Evolutionary conservation across 2,888 invertebrate species (phyloP), one percentile per base, ranked within the genome.

Genomic region (Cantharis nigra): DNA sequence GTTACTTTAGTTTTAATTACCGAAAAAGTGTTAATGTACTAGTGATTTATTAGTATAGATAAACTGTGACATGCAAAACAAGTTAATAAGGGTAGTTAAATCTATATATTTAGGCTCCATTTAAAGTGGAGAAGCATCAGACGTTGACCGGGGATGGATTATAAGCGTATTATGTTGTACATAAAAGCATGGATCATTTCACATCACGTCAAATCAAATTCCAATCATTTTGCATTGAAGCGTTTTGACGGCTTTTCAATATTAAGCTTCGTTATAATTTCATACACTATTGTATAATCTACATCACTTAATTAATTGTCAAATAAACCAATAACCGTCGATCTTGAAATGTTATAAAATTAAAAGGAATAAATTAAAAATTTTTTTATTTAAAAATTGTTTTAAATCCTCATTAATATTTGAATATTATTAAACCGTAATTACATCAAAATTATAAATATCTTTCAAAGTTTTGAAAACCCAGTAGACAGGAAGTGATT

Each of bases 201-300:
- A 74, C 71, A 71, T 76, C 62, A 81, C 78, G 79, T 81, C 81
- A 81, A 75, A 79, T 79, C 78, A 80, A 79, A 79, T 80, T 81
- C 74, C 79, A 74, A 80, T 79, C 77, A 78, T 78, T 81, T 78
- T 74, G 71, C 69, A 76, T 72, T 78, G 77, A 79, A 79, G 71
- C 76, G 69, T 78, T 76, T 76, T 74, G 79, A 80, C 69, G 72
- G 74, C 63, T 74, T 77, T 63, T 70, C 74, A 71, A 74, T 77
- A 77, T 74, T 73, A 67, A 7, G 64, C 70, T 71, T 77, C 71
- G 71, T 77, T 77, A 73, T 77, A 74, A 74, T 70, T 14, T 71
- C 74, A 67, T 72, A 72, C 65, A 70, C 23, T 73, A 30, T 70
- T 71, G 76, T 63, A 65, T 33, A 74, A 65, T 62, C 16, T 30